Evolutionary conservation across 2,797 vertebrate genomes (phyloP).

Genomic region (Ataeniobius toweri): DNA sequence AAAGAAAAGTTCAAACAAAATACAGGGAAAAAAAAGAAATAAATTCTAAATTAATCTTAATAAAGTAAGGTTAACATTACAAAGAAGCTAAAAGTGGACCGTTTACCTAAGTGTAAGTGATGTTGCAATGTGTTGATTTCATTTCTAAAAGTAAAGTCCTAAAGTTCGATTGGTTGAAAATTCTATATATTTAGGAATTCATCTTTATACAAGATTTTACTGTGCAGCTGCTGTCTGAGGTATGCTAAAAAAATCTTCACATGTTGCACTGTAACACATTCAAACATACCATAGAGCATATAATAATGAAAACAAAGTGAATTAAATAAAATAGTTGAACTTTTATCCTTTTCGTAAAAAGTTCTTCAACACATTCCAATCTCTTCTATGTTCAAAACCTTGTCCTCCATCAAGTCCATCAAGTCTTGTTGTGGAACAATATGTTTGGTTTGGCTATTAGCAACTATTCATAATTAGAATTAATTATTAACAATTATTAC

Average conservation of each 20-base stretch:
- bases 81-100: not conserved
- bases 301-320: too few species aligned
- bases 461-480: too few species aligned
- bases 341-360: too few species aligned
- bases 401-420: too few species aligned
- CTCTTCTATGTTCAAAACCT: too few species aligned
- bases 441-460: too few species aligned
- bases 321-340: too few species aligned
- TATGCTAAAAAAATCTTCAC: not conserved
- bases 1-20: not conserved
- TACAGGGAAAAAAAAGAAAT: not conserved
- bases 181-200: not conserved
- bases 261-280: too few species aligned
- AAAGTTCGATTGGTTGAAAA: not conserved
- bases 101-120: not conserved
- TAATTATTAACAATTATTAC: too few species aligned
- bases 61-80: not conserved
- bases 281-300: too few species aligned
- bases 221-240: not conserved
- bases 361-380: too few species aligned
- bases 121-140: not conserved
- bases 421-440: too few species aligned
- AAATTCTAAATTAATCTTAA: not conserved
- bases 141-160: not conserved
- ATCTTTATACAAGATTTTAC: not conserved